Percentiles rank a stretch among this genome's conserved stretches.
These are phyloP conservation scores for Empis stercorea DNA, from an alignment of 2,888 invertebrate genomes.

Conservation along the genomic window DNA sequence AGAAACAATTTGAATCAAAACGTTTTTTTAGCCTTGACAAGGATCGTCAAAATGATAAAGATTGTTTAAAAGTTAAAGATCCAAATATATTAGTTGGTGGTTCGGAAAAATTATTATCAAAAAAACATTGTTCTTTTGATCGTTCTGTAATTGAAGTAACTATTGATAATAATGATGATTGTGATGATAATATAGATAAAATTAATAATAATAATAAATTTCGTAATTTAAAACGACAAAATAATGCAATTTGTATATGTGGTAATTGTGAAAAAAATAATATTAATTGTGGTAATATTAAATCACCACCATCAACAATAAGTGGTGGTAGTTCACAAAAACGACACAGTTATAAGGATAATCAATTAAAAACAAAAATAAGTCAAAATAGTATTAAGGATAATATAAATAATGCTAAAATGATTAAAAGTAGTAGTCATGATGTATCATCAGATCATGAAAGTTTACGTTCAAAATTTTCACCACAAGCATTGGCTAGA, in stretches of 20 bases:
- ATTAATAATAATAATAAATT: constrained; percentile 11
- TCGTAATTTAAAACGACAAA: constrained; percentile 14
- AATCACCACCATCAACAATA: constrained; percentile 7
- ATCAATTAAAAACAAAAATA: constrained; percentile 6
- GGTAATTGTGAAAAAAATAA: constrained; percentile 17
- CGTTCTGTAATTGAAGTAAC: constrained; percentile 7
- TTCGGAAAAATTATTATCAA: constrained; percentile 11
- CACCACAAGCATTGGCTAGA: constrained; percentile 19
- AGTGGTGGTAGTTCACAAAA: not conserved
- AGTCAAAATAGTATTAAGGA: constrained; percentile 18
- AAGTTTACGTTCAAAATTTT: constrained; percentile 19
- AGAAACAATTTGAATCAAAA: constrained; percentile 15
- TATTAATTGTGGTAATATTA: constrained; percentile 10
- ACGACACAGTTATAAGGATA: not conserved
- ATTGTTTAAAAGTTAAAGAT: constrained; percentile 4
- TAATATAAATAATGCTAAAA: constrained; percentile 14
- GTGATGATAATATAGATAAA: not conserved
- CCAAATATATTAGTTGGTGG: constrained; percentile 2
- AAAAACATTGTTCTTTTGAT: constrained; percentile 18
- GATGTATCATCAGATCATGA: constrained; percentile 15
- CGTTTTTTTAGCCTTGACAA: constrained; percentile 19
- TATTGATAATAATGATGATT: not conserved
- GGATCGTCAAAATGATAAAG: constrained; percentile 13
- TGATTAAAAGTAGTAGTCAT: constrained; percentile 10
- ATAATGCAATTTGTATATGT: constrained; percentile 11